These are phyloP conservation scores for Aphidius gifuensis DNA, from an alignment of 1,140 invertebrate species.

Conservation along the genomic window DNA sequence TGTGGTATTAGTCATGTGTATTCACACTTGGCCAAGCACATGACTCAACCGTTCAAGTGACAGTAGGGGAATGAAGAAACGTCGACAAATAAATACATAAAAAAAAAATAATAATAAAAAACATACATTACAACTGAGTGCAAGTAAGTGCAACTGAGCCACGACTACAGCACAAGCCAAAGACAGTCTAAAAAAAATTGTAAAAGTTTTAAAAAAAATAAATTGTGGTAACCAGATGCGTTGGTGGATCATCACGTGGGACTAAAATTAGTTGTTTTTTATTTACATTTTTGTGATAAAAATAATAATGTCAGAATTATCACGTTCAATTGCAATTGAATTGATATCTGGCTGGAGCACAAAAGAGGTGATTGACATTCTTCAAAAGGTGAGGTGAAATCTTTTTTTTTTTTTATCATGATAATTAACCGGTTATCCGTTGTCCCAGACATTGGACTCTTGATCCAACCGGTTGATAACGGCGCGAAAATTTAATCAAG, in stretches of 20 bases:
- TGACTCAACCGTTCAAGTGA: too few species aligned
- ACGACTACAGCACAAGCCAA: too few species aligned
- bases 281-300: constrained; percentile 19
- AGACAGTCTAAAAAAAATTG: too few species aligned
- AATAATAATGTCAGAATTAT: constrained; percentile 37
- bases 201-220: too few species aligned
- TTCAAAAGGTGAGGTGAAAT: constrained; percentile 46
- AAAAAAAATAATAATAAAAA: too few species aligned
- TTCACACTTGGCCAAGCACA: too few species aligned
- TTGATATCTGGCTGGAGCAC: constrained; percentile 44
- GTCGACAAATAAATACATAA: too few species aligned
- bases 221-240: constrained; percentile 36
- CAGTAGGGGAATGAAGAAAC: too few species aligned
- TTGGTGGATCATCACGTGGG: constrained; percentile 23
- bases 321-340: constrained; percentile 33
- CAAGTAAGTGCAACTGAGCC: too few species aligned
- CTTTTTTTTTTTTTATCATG: background rate
- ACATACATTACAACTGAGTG: too few species aligned
- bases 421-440: background rate
- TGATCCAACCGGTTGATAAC: background rate
- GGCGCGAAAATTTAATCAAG: background rate
- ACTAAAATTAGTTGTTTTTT: background rate
- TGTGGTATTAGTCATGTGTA: too few species aligned
- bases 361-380: constrained; percentile 37
- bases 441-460: background rate